Evolutionary conservation across 2,797 vertebrate species (phyloP), one percentile per base, ranked within the genome.

Genomic region (Enteromius paludinosus): DNA sequence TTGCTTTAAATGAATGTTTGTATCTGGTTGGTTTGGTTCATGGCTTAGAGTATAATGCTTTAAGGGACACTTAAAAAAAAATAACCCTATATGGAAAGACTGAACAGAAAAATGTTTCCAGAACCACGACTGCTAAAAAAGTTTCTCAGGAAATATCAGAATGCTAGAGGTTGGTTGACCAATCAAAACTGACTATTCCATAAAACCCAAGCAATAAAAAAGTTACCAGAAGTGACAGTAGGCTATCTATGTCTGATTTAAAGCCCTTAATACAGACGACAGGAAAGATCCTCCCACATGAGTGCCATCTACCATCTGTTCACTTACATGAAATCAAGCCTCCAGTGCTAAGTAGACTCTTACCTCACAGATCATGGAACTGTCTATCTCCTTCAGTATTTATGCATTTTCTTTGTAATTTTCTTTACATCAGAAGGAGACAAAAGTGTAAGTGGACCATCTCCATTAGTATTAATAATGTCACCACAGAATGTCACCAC

Each of bases 301-400:
- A n/a, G 18, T 79, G 41, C 28, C 41, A 70, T 69, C 14, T 28
- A 15, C 64, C 65, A 71, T 80, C 78, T 79, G 47, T 41, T 68
- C n/a, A 54, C 17, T 47, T 54, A 15, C 49, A 73, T 45, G 20
- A 35, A 73, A 54, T 59, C 7, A 18, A 59, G 8, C 33, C 52
- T 74, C 3, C 8, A 11, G 12, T 41, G 52, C n/a, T 74, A 59
- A 59, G 25, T 35, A 56, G n/a, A 74, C 6, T 74, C 72, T 5
- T 7, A 73, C 30, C 47, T 38, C 30, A 56, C 6, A 52, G 47
- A 49, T 73, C 17, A 14, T 15, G 3, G 47, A 52, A 35, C 12
- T n/a, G 49, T 8, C 12, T 23, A 2, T 17, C 15, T 23, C 10
- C 12, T 25, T 59, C 38, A 11, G 38, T 41, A 41, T 41, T 41